Percentiles rank a stretch among this genome's conserved stretches.
Evolutionary conservation across 2,797 vertebrate genomes (phyloP).

Genomic region (Ctenosaura bakeri): DNA sequence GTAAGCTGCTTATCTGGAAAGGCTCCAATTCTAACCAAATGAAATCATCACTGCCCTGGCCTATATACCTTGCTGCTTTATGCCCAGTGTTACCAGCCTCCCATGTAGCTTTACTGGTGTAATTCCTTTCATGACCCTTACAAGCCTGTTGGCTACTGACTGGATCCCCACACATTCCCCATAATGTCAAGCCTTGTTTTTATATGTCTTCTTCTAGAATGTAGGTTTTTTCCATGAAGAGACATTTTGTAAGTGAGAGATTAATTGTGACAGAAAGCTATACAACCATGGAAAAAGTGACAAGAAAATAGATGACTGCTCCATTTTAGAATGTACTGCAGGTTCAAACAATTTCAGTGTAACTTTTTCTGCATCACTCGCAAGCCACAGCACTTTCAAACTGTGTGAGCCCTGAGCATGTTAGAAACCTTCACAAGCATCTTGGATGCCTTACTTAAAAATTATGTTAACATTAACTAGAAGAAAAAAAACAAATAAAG

Average conservation of each 20-base stretch:
- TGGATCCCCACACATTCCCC: neutral
- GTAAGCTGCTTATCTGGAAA: neutral
- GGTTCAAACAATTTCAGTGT: neutral
- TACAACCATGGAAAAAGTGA: neutral
- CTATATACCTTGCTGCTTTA: neutral
- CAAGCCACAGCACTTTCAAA: neutral
- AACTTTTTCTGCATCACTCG: neutral
- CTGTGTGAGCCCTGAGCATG: neutral
- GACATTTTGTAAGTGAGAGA: neutral
- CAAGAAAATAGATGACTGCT: neutral
- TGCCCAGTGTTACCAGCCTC: neutral
- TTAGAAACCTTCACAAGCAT: neutral
- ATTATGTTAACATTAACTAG: neutral
- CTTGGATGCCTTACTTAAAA: neutral
- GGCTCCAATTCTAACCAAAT: slow-evolving; percentile 1
- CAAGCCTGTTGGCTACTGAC: no score
- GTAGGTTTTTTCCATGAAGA: neutral
- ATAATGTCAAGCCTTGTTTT: neutral
- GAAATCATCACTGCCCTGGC: neutral
- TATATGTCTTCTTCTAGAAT: neutral
- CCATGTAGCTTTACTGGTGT: neutral
- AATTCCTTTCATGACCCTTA: neutral
- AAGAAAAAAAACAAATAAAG: neutral
- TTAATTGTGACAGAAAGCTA: neutral
- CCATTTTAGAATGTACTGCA: neutral